A percentile compares a stretch with the other conserved stretches of the same genome.
Conservation (phyloP, 2,113 vertebrate species). For the Centropristis striata region DNA sequence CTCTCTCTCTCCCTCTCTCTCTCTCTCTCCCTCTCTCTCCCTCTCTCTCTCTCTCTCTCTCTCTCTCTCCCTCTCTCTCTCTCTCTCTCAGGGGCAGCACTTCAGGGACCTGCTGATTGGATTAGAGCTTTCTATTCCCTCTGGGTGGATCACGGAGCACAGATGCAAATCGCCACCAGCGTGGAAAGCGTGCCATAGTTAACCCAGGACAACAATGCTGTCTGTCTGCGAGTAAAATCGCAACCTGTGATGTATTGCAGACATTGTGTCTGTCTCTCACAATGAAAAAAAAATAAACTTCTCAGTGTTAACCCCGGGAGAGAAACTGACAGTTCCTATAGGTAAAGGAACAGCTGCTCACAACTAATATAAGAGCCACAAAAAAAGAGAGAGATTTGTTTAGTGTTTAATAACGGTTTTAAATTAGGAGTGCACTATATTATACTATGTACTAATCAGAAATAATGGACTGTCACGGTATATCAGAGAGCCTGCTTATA, state of each 20-base stretch:
- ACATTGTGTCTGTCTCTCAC: slow-evolving; percentile 30
- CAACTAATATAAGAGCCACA: no score
- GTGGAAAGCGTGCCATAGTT: slow-evolving; percentile 63
- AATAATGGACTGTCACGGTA: no score
- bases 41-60: slow-evolving; percentile 72
- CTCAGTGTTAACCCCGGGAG: no score
- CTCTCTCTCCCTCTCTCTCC: no score
- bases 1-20: slow-evolving; percentile 80
- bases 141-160: slow-evolving; percentile 93
- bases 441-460: no score
- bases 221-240: slow-evolving; percentile 65
- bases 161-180: slow-evolving; percentile 89
- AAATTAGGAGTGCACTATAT: no score
- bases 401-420: no score
- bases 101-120: slow-evolving; percentile 96
- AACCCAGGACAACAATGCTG: slow-evolving; percentile 70
- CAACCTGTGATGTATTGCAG: slow-evolving; percentile 37
- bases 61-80: slow-evolving; percentile 65
- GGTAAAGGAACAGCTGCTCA: no score
- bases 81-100: slow-evolving; percentile 89
- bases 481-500: no score
- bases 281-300: not conserved
- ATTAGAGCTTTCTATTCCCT: slow-evolving; percentile 99
- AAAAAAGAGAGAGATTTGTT: no score
- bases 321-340: no score